Percentiles rank a stretch among this genome's conserved stretches.
These are phyloP conservation scores for Phocoena phocoena DNA, from an alignment of 2,113 vertebrate species.

Conservation along the genomic window DNA sequence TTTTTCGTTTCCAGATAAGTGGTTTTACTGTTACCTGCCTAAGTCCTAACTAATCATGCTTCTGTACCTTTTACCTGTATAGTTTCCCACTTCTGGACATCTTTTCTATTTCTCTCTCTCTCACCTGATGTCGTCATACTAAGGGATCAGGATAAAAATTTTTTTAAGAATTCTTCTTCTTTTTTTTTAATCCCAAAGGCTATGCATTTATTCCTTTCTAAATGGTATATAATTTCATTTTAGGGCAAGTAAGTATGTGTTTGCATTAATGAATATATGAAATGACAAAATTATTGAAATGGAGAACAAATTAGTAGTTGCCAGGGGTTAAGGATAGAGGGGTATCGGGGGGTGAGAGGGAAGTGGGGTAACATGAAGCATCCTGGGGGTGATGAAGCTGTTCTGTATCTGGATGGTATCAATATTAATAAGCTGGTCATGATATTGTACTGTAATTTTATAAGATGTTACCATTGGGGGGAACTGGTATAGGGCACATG, in stretches of 20 bases:
- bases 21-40: neutral
- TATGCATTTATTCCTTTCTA: no score
- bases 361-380: neutral
- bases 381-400: neutral
- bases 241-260: no score
- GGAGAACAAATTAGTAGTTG: neutral
- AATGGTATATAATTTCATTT: no score
- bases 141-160: neutral
- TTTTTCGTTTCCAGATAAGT: neutral
- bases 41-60: neutral
- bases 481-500: neutral
- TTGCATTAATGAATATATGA: neutral
- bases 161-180: neutral
- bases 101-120: neutral
- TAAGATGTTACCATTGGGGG: neutral
- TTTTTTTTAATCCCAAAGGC: no score
- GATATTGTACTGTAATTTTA: neutral
- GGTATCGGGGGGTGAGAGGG: fast-evolving
- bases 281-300: neutral
- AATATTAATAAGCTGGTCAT: neutral
- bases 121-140: neutral
- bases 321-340: neutral
- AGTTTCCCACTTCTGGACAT: neutral
- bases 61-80: neutral
- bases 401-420: neutral